Conservation (phyloP, 2,888 invertebrate species). For the Nemotelus nigrinus region DNA sequence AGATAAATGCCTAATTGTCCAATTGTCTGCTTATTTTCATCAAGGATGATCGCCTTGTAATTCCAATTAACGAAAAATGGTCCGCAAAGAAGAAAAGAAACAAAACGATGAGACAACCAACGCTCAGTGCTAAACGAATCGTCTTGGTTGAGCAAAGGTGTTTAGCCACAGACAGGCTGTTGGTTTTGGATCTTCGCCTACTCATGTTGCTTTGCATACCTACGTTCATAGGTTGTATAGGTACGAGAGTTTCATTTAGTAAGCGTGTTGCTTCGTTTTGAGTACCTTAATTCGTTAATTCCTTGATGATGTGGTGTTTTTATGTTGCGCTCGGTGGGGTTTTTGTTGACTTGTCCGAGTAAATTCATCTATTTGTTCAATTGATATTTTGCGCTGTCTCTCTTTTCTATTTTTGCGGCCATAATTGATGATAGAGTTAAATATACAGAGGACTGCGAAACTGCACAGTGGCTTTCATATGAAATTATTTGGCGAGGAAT, state of each 20-base stretch:
- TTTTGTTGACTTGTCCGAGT: conserved; percentile 25
- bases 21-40: conserved; percentile 35
- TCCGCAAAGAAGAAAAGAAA: conserved; percentile 11
- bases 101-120: background rate
- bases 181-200: background rate
- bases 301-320: conserved; percentile 30
- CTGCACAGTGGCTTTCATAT: too few relatives aligned
- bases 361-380: conserved; percentile 2
- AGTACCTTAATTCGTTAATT: conserved; percentile 38
- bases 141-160: too few relatives aligned
- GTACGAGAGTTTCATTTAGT: background rate
- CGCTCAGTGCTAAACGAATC: too few relatives aligned
- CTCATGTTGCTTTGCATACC: conserved; percentile 31
- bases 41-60: conserved; percentile 46
- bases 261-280: background rate
- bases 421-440: conserved; percentile 24
- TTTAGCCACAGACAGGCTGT: background rate
- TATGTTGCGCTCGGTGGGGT: background rate
- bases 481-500: too few relatives aligned
- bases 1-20: conserved; percentile 37
- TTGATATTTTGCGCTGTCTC: background rate
- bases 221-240: background rate
- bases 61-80: conserved; percentile 44
- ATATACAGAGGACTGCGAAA: background rate
- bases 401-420: conserved; percentile 8